These are phyloP conservation scores for Catocala fraxini DNA, from an alignment of 2,888 invertebrate species.

Conservation along the genomic window DNA sequence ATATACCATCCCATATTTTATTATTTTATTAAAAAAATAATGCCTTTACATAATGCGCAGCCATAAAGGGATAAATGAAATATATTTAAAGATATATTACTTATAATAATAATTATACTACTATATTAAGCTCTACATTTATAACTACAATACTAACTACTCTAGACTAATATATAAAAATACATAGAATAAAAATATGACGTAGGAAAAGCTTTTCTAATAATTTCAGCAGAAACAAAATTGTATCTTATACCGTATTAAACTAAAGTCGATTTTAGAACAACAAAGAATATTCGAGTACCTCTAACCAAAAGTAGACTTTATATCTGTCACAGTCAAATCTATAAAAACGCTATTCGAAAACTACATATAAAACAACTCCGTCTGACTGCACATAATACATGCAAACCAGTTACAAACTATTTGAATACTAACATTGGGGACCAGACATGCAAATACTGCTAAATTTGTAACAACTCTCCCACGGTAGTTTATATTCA, in stretches of 20 bases:
- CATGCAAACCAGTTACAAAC: conserved; percentile 70
- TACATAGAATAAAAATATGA: neutral
- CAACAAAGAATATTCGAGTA: conserved; percentile 15
- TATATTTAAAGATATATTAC: too few relatives aligned
- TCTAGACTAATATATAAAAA: neutral
- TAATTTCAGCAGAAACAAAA: conserved; percentile 1
- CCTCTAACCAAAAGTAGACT: conserved; percentile 20
- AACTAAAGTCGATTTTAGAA: conserved; percentile 10
- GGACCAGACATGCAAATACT: conserved; percentile 69
- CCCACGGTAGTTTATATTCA: conserved; percentile 36
- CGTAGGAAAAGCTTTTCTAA: neutral
- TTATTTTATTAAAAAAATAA: too few relatives aligned
- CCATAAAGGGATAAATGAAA: too few relatives aligned
- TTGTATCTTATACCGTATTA: conserved; percentile 1
- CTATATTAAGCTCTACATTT: too few relatives aligned
- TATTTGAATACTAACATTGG: conserved; percentile 66
- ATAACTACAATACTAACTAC: too few relatives aligned
- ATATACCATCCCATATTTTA: too few relatives aligned
- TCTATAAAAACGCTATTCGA: conserved; percentile 55
- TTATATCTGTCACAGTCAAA: conserved; percentile 41
- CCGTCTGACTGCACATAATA: conserved; percentile 56
- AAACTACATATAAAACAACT: conserved; percentile 47
- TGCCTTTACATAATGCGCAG: too few relatives aligned
- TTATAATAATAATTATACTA: too few relatives aligned
- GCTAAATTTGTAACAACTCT: conserved; percentile 43